Evolutionary conservation across 2,797 vertebrate genomes (phyloP).

Genomic region (Pagetopsis macropterus): DNA sequence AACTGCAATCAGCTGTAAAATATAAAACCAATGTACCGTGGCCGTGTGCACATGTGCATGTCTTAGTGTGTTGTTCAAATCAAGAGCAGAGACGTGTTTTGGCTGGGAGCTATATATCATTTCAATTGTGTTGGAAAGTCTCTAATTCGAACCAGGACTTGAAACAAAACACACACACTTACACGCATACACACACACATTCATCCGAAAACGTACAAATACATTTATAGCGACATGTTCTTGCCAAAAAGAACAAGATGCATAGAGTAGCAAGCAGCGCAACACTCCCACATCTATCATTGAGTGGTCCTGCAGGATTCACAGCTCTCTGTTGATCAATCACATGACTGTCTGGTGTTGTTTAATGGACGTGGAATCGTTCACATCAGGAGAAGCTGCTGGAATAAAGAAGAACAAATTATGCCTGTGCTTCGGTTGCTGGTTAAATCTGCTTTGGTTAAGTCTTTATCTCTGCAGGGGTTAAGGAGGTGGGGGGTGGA

Average conservation of each 20-base stretch:
- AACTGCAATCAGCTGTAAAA: conserved; percentile 69
- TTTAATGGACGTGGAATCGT: conserved; percentile 29
- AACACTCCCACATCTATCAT: conserved; percentile 22
- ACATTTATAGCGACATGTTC: conserved; percentile 17
- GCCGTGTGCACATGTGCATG: not conserved
- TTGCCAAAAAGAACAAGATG: conserved; percentile 27
- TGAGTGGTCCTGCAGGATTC: conserved; percentile 52
- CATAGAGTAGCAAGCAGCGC: conserved; percentile 24
- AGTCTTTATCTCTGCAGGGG: conserved; percentile 7
- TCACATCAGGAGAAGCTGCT: conserved; percentile 22
- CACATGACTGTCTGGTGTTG: conserved; percentile 31
- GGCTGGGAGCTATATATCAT: conserved; percentile 52
- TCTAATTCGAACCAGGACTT: conserved; percentile 71
- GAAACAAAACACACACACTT: conserved; percentile 18
- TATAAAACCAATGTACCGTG: conserved; percentile 53
- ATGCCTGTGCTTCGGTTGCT: conserved; percentile 1
- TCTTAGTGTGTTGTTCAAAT: conserved; percentile 44
- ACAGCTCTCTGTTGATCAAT: conserved; percentile 28
- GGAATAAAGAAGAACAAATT: conserved; percentile 30
- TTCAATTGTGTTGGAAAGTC: conserved; percentile 69
- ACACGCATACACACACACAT: conserved; percentile 5
- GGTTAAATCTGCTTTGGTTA: conserved; percentile 12
- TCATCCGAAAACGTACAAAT: conserved; percentile 26
- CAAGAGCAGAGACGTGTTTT: conserved; percentile 46
- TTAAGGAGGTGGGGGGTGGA: not conserved